Conservation (phyloP, 2,888 invertebrate species). For the Ormia ochracea region DNA sequence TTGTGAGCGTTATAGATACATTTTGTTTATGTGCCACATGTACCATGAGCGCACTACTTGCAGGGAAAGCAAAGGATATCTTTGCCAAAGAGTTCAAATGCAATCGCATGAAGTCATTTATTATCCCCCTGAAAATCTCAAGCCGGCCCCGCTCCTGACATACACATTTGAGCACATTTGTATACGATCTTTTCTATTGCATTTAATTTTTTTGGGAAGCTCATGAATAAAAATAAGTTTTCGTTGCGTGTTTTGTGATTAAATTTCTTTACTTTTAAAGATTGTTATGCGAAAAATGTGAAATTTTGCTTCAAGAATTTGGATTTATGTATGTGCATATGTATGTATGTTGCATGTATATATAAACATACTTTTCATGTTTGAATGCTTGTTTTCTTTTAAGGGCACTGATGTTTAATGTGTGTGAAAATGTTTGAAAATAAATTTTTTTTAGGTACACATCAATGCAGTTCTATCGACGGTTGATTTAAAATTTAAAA, state of each 20-base stretch:
- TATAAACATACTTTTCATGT: neutral
- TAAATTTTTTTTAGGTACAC: neutral
- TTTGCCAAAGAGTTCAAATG: neutral
- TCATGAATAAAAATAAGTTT: conserved; percentile 59
- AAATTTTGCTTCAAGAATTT: conserved; percentile 17
- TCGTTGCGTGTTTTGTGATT: conserved; percentile 9
- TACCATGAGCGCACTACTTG: neutral
- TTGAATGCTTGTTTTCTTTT: conserved; percentile 17
- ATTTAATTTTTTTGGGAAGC: conserved; percentile 51
- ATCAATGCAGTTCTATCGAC: neutral
- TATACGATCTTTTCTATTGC: neutral
- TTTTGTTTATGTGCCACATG: neutral
- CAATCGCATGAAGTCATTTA: neutral
- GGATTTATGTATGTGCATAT: neutral
- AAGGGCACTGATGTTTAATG: conserved; percentile 41
- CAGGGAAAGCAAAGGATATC: neutral
- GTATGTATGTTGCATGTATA: neutral
- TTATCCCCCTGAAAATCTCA: neutral
- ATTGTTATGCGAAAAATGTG: conserved; percentile 45
- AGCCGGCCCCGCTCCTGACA: neutral
- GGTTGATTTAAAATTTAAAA: conserved; percentile 17
- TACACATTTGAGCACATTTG: neutral
- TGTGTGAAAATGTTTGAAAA: conserved; percentile 10
- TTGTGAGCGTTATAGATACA: no score
- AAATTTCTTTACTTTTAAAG: conserved; percentile 17